Base-by-base conservation (phyloP, 2,888 invertebrate genomes). In the Cephonodes hylas region DNA sequence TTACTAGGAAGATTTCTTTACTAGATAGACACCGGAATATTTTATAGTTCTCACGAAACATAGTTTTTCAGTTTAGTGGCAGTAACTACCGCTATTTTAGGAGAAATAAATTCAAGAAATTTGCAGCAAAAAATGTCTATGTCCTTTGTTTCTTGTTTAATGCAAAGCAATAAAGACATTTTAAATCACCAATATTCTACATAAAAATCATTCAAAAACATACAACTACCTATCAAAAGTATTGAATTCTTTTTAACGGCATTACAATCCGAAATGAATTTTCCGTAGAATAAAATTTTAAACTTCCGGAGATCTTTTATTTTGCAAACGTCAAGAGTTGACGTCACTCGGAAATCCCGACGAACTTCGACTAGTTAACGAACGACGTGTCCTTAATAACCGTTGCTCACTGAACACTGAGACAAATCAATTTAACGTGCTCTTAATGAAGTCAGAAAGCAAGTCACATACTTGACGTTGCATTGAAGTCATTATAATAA, bases 351-450 rank as follows among this genome's bases (percentile, higher is more conserved):
- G 18, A 31, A 53, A 57, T 59, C 31, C 58, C 23, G 44, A 31
- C 45, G 45, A 57, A 57, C 10, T 58, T 58, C 31, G n/a, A 10
- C 7, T 10, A 31, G 45, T 48, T 23, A 59, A 59, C 31, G 6
- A 53, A 31, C 48, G 27, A 25, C 31, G 53, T 53, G 53, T 53
- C 53, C 53, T 53, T 53, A 53, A 53, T 53, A 53, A 31, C 53
- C 27, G 27, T 53, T 31, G 31, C 53, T 31, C 18, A 27, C 18
- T 15, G 53, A n/a, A 27, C 27, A 31, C 53, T 8, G 31, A 10
- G 31, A 31, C 27, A 3, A 31, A 53, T 53, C 53, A 27, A 53
- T 53, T 53, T 53, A 18, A 31, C 27, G 10, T 18, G 27, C 18
- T 31, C 53, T 20, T 31, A 31, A 53, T 31, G 31, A 31, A 53